Evolutionary conservation across 2,888 invertebrate genomes (phyloP), one percentile per base, ranked within the genome.

Genomic region (Acleris literana): DNA sequence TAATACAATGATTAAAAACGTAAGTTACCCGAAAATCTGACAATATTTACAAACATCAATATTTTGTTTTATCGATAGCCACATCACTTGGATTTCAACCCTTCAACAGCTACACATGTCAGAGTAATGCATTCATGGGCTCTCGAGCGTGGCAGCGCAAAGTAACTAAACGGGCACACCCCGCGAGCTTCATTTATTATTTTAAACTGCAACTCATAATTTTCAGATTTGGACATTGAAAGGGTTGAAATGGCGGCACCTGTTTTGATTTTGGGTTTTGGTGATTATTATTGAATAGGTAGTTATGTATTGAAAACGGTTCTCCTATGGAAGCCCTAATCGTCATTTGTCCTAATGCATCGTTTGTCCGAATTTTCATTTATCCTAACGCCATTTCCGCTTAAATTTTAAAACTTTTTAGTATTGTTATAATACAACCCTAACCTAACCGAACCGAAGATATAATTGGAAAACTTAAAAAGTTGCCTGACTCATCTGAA

Each of bases 81-180:
- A 72, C 74, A 71, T 16, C 58, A 33, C n/a, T 22, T 29, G 60
- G 7, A 49, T 18, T 69, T 68, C 76, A 85, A 87, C 90, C 90
- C 90, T 88, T 84, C 80, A 76, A 72, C 74, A 68, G 73, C 73
- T 72, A 74, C 82, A 75, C 77, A 78, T 77, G 79, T 76, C 77
- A 78, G 78, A 75, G 79, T 80, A 90, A 89, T 85, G 84, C 89
- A 92, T 92, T 92, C 91, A 92, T 92, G 85, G 80, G 77, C 90
- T 87, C 89, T 92, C 90, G 74, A 90, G 86, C 92, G 88, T 88
- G 84, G 79, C 87, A 85, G 86, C 88, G 80, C 88, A 83, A 85
- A 89, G 90, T 92, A 91, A 91, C 90, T 88, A 87, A 86, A 85
- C 78, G 71, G 68, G 75, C 78, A 82, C 77, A 72, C 79, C 79